Evolutionary conservation across 2,888 invertebrate genomes (phyloP), one percentile per base, ranked within the genome.

Genomic region (Eutolmus rufibarbis): DNA sequence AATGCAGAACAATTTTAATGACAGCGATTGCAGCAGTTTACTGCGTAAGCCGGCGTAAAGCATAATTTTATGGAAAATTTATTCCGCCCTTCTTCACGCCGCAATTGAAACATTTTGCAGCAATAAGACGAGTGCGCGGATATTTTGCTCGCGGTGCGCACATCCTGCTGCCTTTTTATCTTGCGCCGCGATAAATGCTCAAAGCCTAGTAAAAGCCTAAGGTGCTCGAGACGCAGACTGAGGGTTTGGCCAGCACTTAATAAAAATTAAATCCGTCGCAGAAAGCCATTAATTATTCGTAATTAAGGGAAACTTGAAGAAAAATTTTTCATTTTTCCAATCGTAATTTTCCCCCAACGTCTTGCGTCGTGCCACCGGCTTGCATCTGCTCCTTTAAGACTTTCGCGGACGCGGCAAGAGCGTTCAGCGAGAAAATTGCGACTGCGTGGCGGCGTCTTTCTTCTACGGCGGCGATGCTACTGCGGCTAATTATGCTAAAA

Each of bases 401-500:
- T 51, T 31, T 40, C 40, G 43, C 57, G 46, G 19, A 34, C 76
- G 86, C 43, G 28, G 51, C 40, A 7, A 51, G 5, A 28, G 57
- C 43, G 43, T 28, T 56, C 86, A 66, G 74, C 85, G 57, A 57
- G 87, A 87, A 87, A 87, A 87, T 87, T 77, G 86, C 74, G 37
- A 14, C 66, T 23, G 40, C 76, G 46, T 74, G 88, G 87, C 88
- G 88, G 88, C 74, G 19, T 74, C 88, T 88, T 88, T 88, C 74
- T 87, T 88, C 77, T 88, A 2, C 43, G 43, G 77, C 28, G 56
- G 34, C 37, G 23, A 51, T 51, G 77, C 51, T 74, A 9, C 23
- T 43, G 16, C 78, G 40, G 85, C 86, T 86, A 88, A 87, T 88
- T 88, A 88, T 87, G 84, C 86, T 87, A 81, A 88, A 88, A 88